Evolutionary conservation across 2,888 invertebrate species (phyloP), one percentile per base, ranked within the genome.

Genomic region (Leistus spinibarbis): DNA sequence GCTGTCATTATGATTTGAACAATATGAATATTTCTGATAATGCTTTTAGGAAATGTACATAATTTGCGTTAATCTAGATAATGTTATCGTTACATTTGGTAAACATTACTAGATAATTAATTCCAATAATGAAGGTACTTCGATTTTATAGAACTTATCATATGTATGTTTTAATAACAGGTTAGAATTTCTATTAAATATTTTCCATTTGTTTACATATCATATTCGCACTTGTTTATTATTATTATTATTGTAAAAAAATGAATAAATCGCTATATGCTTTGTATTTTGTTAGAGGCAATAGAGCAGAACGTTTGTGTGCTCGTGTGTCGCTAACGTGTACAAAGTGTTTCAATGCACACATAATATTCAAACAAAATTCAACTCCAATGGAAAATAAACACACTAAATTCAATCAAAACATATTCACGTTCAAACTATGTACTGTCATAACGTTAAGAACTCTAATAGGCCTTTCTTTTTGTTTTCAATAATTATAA

Each of bases 51-150:
- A 64, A 64, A 64, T 27, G 16, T 27, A 64, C 64, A 64, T 73
- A 73, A 73, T 73, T 73, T 73, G 57, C 66, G 54, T 66, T 67
- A 73, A 73, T 73, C 73, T 67, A 67, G 73, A 66, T 73, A 73
- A 67, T 67, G 67, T 27, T 73, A 73, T 73, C 72, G 13, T 65
- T 17, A 23, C 54, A 57, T 67, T 73, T 73, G 23, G 72, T 23
- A 67, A 73, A 73, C 67, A 73, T 56, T 57, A 24, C 63, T 64
- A 64, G 54, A 71, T 16, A 54, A 60, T 27, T 72, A 72, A 72
- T 72, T 72, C 23, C 65, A 65, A 24, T 65, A 64, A 60, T 60
- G 63, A 71, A 62, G 54, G 53, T 72, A 60, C 9, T 40, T 13
- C 40, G 40, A 40, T 13, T 5, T 10, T 40, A 10, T 5, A 2